These are phyloP conservation scores for Cantharis nigra DNA, from an alignment of 2,888 invertebrate species.

Conservation along the genomic window DNA sequence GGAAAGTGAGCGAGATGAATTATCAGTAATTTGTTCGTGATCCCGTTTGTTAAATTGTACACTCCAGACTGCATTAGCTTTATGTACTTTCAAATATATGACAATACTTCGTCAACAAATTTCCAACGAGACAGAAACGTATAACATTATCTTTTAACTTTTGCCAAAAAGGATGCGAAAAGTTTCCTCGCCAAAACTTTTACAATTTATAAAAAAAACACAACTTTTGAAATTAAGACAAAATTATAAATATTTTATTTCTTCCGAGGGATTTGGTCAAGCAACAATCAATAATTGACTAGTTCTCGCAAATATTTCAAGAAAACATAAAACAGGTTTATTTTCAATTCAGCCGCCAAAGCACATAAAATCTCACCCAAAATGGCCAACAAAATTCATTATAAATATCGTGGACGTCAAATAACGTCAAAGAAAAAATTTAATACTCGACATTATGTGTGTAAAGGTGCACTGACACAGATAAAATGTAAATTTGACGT, in stretches of 20 bases:
- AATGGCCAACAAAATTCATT: background rate
- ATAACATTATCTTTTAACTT: conserved; percentile 1
- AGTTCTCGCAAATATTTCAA: background rate
- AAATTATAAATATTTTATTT: background rate
- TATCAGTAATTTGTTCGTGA: conserved; percentile 46
- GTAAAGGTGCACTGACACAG: background rate
- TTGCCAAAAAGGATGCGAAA: background rate
- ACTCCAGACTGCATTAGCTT: conserved; percentile 28
- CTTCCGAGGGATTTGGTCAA: background rate
- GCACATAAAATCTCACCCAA: background rate
- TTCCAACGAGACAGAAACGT: conserved; percentile 4
- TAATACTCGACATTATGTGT: background rate
- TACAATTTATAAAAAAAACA: background rate
- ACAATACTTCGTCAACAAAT: conserved; percentile 32
- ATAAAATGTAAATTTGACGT: background rate
- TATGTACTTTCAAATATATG: conserved; percentile 35
- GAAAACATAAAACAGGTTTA: background rate
- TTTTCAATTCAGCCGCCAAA: background rate
- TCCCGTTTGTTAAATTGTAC: conserved; percentile 40
- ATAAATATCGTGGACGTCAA: background rate
- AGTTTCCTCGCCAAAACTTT: background rate
- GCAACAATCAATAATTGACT: background rate
- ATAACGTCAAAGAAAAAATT: background rate
- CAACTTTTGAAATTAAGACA: background rate
- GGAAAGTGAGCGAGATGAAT: conserved; percentile 51